Conservation (phyloP, 2,888 invertebrate genomes). For the Drosophila longiperda region DNA sequence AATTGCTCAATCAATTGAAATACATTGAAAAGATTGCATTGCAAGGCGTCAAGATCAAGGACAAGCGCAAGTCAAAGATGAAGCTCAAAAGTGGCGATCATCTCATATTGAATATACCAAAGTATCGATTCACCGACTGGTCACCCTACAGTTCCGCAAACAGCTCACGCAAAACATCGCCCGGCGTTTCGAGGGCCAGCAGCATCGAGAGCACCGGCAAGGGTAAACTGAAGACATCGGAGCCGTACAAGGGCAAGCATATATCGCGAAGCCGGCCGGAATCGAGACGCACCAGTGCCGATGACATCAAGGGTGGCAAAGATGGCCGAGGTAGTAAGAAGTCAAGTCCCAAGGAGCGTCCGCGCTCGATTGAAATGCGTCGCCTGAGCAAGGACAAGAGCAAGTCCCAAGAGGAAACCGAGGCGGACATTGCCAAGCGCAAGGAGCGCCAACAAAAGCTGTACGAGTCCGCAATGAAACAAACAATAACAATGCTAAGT, state of each 20-base stretch:
- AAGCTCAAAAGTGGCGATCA: slow-evolving; percentile 84
- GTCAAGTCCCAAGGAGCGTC: slow-evolving; percentile 88
- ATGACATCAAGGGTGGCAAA: slow-evolving; percentile 73
- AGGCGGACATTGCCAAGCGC: slow-evolving; percentile 89
- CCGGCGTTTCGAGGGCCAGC: slow-evolving; percentile 84
- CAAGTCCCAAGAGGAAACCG: slow-evolving; percentile 90
- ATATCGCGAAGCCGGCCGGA: slow-evolving; percentile 80
- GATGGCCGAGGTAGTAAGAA: slow-evolving; percentile 84
- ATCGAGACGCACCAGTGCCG: slow-evolving; percentile 87
- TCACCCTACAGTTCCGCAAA: slow-evolving; percentile 85
- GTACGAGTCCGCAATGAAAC: slow-evolving; percentile 91
- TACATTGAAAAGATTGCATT: slow-evolving; percentile 85
- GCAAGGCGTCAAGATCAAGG: slow-evolving; percentile 85
- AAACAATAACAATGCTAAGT: slow-evolving; percentile 90
- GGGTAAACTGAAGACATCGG: slow-evolving; percentile 80
- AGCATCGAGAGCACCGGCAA: slow-evolving; percentile 84
- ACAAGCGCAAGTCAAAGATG: slow-evolving; percentile 84
- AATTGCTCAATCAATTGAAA: slow-evolving; percentile 86
- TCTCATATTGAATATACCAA: slow-evolving; percentile 84
- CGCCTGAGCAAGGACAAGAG: slow-evolving; percentile 87
- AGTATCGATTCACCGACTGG: slow-evolving; percentile 84
- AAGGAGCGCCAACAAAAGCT: slow-evolving; percentile 91
- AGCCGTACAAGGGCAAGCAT: slow-evolving; percentile 74
- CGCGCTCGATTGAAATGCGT: slow-evolving; percentile 88
- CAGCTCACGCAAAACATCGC: slow-evolving; percentile 85